Percentiles rank a stretch among this genome's conserved stretches.
Evolutionary conservation across 2,113 vertebrate genomes (phyloP).

Genomic region (Merops nubicus): DNA sequence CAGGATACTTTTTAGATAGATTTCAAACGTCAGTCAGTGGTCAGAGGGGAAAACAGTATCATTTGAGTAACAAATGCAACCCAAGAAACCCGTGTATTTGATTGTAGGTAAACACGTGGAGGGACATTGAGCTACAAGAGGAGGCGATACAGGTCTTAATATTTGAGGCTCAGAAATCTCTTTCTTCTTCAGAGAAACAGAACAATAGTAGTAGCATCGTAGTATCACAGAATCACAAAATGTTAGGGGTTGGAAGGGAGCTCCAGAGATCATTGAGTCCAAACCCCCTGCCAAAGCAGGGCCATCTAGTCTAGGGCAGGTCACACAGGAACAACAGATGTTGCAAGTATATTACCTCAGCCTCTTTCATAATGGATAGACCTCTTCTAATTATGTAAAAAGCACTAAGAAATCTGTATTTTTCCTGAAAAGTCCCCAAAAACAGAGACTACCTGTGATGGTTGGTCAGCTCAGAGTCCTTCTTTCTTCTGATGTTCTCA

Average conservation of each 20-base stretch:
- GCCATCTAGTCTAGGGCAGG: too few relatives aligned
- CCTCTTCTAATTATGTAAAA: not conserved
- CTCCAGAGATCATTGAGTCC: too few relatives aligned
- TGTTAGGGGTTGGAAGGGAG: too few relatives aligned
- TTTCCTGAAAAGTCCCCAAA: not conserved
- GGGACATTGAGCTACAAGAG: not conserved
- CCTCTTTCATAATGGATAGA: not conserved
- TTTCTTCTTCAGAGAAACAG: not conserved
- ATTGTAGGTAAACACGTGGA: not conserved
- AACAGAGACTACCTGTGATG: not conserved
- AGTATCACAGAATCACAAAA: too few relatives aligned
- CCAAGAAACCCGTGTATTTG: not conserved
- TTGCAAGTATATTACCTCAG: not conserved
- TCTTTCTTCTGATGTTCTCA: not conserved
- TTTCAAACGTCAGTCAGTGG: not conserved
- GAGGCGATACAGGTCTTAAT: not conserved
- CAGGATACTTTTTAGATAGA: not conserved
- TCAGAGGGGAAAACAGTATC: fast-evolving
- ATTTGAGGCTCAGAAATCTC: not conserved
- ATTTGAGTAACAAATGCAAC: not conserved
- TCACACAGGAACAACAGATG: too few relatives aligned
- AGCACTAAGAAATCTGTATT: not conserved
- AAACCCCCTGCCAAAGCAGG: too few relatives aligned
- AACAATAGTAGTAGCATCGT: too few relatives aligned
- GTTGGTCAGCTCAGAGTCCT: not conserved